These are phyloP conservation scores for Pipra filicauda DNA, from an alignment of 2,113 vertebrate genomes.

Conservation along the genomic window DNA sequence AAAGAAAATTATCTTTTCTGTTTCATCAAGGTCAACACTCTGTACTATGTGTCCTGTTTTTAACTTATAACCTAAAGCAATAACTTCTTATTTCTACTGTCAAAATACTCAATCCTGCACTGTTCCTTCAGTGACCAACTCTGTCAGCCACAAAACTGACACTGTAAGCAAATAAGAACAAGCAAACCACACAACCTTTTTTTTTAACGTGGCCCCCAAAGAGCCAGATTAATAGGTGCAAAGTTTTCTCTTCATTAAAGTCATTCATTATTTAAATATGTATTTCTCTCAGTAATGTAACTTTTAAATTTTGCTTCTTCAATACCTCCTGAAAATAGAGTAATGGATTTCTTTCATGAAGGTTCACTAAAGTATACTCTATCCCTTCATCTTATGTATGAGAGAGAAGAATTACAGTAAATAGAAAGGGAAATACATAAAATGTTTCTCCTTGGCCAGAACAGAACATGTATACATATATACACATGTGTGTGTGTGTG, in stretches of 20 bases:
- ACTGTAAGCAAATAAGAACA: background rate
- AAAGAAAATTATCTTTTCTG: background rate
- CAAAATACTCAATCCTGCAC: background rate
- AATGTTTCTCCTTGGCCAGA: slow-evolving; percentile 45
- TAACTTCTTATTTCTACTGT: background rate
- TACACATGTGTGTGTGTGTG: too few species aligned
- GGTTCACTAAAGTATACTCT: background rate
- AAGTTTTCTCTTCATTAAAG: background rate
- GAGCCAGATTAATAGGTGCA: background rate
- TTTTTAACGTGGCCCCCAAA: accelerated
- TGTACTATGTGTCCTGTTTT: background rate
- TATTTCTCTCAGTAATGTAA: slow-evolving; percentile 15
- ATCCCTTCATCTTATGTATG: slow-evolving; percentile 39
- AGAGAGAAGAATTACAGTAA: slow-evolving; percentile 63
- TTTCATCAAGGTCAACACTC: background rate
- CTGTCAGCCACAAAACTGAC: background rate
- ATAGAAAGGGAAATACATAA: slow-evolving; percentile 53
- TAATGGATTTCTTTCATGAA: slow-evolving; percentile 23
- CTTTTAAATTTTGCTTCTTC: background rate
- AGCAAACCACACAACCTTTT: background rate
- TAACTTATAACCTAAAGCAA: background rate
- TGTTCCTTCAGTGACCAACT: background rate
- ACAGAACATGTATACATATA: background rate
- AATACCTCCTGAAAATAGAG: slow-evolving; percentile 31
- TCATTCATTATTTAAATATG: background rate